Evolutionary conservation across 2,888 invertebrate genomes (phyloP), one percentile per base, ranked within the genome.

Genomic region (Sarcophaga carnaria): DNA sequence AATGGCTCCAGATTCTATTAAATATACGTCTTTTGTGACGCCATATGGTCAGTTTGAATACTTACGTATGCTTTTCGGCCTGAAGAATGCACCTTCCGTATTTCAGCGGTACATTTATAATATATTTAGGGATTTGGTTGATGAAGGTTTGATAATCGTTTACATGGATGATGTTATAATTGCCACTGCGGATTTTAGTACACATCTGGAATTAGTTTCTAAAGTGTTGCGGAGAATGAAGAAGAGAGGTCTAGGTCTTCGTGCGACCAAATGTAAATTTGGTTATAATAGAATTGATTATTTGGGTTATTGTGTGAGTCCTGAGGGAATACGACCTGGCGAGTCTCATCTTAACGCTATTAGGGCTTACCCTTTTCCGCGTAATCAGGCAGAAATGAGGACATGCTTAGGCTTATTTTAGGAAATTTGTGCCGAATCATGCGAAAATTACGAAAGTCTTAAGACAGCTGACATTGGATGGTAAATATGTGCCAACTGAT

Each of bases 251-350:
- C 37, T 74, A 12, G 78, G 75, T 45, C 45, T 83, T n/a, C 80
- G 60, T 14, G 3, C 45, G 20, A 45, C 14, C 14, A 66, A 66
- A 11, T 86, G 80, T 64, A 64, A 64, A 64, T 64, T 64, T 25
- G 64, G 64, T 20, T 64, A 64, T 20, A 27, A 25, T 64, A 27
- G 4, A 27, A 27, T 27, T 27, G 27, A 27, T 27, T 27, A 27
- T 27, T 27, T 27, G 27, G 27, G 87, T 45, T 87, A 80, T 72
- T 22, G 27, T 63, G 82, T 70, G 17, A 78, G 64, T 20, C 54
- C 69, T 20, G 64, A 69, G 14, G 83, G 83, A 49, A 67, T 87
- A 69, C 22, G 82, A 10, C 85, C 85, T 25, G 80, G 78, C 20
- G 75, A 78, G 12, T 25, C 64, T 10, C 83, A 85, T 66, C 8